Base-by-base conservation (phyloP, 2,113 vertebrate genomes). In the Brachirus orientalis region DNA sequence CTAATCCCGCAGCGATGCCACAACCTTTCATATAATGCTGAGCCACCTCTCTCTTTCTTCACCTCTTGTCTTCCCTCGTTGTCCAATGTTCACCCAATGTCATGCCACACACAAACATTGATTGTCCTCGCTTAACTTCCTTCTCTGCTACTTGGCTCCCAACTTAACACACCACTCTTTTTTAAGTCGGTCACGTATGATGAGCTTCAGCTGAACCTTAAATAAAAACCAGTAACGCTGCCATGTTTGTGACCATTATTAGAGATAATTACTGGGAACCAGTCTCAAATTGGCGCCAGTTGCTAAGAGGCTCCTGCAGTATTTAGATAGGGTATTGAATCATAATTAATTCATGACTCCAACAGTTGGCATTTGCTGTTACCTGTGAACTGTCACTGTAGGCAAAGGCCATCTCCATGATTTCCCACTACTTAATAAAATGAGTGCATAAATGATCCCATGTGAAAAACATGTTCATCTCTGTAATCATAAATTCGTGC, bases 11-110 rank as follows among this genome's bases (percentile, higher is more conserved):
- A 38, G 48, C 51, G 20, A 64, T 63, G 48, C 36, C 69, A 22
- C 36, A 57, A 46, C 64, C 38, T 38, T 17, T 72, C 41, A 44
- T 65, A 59, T 72, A 69, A 43, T 74, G 77, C 77, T 77, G 77
- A 75, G 57, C 33, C 58, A 48, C 70, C 48, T 54, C 12, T 63
- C 19, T 57, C 17, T 56, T 19, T 9, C 35, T 28, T 28, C 6
- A 28, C 28, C 22, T 28, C n/a, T n/a, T n/a, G n/a, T n/a, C n/a
- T n/a, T n/a, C n/a, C n/a, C n/a, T 28, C 22, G 51, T 5, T 19
- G 17, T 47, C 3, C 18, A 54, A 2, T 36, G 12, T 50, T 64
- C 56, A 69, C 59, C 58, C 47, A n/a, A 19, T 28, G 22, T 28
- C 22, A 2, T 5, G 22, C 2, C 22, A 12, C 48, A 53, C 58